Evolutionary conservation across 1,140 invertebrate species (phyloP), one percentile per base, ranked within the genome.

Genomic region (Drosophila gunungcola): DNA sequence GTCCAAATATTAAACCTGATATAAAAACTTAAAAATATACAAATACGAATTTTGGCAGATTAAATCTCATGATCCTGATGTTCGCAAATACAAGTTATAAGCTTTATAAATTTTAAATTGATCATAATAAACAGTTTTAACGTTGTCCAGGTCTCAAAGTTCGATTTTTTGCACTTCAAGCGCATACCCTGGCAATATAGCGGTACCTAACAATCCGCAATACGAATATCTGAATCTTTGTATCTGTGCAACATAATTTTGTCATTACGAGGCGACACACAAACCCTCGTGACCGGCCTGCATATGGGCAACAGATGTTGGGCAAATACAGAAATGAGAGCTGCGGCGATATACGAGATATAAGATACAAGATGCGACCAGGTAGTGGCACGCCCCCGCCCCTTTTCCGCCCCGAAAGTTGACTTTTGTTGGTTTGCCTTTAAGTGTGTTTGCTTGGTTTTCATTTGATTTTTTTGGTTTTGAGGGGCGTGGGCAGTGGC

Each of bases 271-370:
- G 38, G 58, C 56, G 57, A 53, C 34, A 62, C 63, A 78, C 46
- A 56, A 52, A 61, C 27, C 67, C 51, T 67, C 29, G 55, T 12
- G 38, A 42, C 49, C 64, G 36, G 69, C 74, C 80, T 89, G 80
- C 84, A 89, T 84, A 84, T 89, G 84, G 80, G 63, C 68, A 90
- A 84, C 84, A 89, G 84, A 89, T 89, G 84, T 89, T 89, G 58
- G 54, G 57, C 56, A 83, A 88, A 88, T 56, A 78, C 79, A 48
- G 51, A 65, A 61, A 52, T 52, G 60, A 55, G 55, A 53, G 46
- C 43, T 70, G 21, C 36, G 53, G 21, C 36, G 53, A 54, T 38
- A 58, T 16, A 67, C 38, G 52, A 41, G 38, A 77, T 52, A 62
- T 58, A 41, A 64, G 55, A 64, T 53, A 63, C 58, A 43, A 60